Evolutionary conservation across 2,113 vertebrate species (phyloP).

Genomic region (Peromyscus californicus): DNA sequence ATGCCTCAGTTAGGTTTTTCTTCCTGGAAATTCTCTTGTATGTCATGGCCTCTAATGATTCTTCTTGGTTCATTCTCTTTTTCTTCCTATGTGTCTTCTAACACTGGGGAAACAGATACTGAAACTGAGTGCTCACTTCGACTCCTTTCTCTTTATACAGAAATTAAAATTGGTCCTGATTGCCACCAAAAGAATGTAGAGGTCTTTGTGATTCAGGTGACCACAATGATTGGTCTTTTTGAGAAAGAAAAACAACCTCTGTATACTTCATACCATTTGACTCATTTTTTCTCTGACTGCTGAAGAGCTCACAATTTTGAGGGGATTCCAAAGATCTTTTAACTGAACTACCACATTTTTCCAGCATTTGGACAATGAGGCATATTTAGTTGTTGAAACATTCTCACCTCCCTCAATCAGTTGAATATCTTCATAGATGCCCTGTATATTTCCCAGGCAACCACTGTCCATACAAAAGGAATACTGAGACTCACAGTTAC

Average conservation of each 20-base stretch:
- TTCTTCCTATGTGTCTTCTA: background rate
- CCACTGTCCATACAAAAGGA: background rate
- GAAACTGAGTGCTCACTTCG: background rate
- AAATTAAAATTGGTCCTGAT: background rate
- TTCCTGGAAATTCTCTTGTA: background rate
- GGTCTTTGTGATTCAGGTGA: background rate
- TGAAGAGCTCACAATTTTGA: background rate
- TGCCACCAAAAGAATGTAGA: background rate
- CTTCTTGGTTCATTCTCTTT: background rate
- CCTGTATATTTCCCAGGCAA: background rate
- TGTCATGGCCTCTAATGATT: background rate
- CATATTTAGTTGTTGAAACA: background rate
- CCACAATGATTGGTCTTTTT: background rate
- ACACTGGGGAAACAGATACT: background rate
- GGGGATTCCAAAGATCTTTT: background rate
- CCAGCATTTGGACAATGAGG: background rate
- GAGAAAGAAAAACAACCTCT: background rate
- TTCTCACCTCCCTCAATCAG: background rate
- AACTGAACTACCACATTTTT: background rate
- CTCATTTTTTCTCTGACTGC: background rate
- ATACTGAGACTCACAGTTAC: background rate
- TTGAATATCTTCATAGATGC: background rate
- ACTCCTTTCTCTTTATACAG: background rate
- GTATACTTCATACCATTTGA: background rate
- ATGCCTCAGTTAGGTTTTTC: accelerated